Evolutionary conservation across 2,113 vertebrate species (phyloP).

Genomic region (Mesembrinibis cayennensis): DNA sequence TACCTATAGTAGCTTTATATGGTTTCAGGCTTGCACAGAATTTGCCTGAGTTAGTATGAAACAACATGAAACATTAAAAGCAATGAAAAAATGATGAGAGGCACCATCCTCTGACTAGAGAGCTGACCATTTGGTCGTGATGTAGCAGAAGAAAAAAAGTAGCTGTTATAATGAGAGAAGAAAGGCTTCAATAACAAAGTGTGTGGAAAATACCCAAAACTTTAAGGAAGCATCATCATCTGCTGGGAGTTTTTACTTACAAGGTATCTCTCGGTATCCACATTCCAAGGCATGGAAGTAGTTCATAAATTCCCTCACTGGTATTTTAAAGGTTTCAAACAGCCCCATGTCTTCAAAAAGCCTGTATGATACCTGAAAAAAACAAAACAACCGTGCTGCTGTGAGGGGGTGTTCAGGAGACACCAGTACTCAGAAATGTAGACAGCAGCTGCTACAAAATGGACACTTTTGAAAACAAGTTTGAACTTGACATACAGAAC

Average conservation of each 20-base stretch:
- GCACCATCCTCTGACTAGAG: not conserved
- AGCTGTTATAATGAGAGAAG: not conserved
- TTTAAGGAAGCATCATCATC: not conserved
- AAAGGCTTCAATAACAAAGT: not conserved
- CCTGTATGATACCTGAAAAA: slow-evolving; percentile 89
- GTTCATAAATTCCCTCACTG: slow-evolving; percentile 96
- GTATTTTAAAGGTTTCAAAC: slow-evolving; percentile 96
- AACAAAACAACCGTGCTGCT: not conserved
- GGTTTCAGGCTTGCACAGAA: not conserved
- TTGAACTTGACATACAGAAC: not conserved
- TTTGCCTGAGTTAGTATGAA: not conserved
- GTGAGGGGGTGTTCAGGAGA: not conserved
- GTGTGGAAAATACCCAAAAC: not conserved
- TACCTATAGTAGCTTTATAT: not conserved
- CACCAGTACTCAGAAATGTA: not conserved
- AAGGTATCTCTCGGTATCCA: slow-evolving; percentile 97
- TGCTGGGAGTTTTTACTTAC: slow-evolving; percentile 77
- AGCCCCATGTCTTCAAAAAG: slow-evolving; percentile 97
- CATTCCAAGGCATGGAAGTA: slow-evolving; percentile 98
- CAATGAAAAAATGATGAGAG: not conserved
- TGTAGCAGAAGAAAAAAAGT: not conserved
- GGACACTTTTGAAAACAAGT: not conserved
- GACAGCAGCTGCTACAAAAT: not conserved
- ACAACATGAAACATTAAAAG: not conserved
- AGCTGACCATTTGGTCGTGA: not conserved